phyloP scores from a whole-genome alignment of 2,888 invertebrate genomes.

The Octodonta nipae region DNA sequence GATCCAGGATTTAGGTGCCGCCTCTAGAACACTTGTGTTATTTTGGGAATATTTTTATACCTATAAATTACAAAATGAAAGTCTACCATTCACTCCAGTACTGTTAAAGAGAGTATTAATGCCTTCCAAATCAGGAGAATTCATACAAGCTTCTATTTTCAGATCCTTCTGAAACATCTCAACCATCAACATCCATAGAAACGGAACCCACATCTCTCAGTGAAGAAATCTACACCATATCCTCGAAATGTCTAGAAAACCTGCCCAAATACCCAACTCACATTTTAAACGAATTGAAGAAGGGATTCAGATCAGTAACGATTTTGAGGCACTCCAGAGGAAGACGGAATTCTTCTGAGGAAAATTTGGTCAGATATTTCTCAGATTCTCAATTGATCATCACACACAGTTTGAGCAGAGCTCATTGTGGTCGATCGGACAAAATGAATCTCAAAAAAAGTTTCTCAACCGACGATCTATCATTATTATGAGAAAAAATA shows the following conservation, averaged over 20 bases:
- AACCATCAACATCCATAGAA: neutral
- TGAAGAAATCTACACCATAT: conserved; percentile 5
- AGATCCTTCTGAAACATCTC: neutral
- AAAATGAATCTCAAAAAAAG: conserved; percentile 13
- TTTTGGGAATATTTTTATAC: no score
- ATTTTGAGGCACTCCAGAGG: conserved; percentile 9
- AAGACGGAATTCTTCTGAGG: conserved; percentile 11
- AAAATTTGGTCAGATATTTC: conserved; percentile 15
- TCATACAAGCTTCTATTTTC: neutral
- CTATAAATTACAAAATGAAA: no score
- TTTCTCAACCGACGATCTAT: conserved; percentile 17
- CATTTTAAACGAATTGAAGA: conserved; percentile 12
- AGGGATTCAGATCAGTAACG: conserved; percentile 13
- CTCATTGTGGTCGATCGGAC: conserved; percentile 4
- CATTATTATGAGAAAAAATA: conserved; percentile 7
- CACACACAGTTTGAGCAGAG: conserved; percentile 6
- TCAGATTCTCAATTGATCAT: conserved; percentile 19
- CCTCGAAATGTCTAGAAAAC: conserved; percentile 10
- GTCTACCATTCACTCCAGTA: no score
- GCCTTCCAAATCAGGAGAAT: no score
- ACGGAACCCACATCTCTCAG: no score
- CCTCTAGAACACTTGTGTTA: no score
- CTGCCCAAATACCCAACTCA: conserved; percentile 11
- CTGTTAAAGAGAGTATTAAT: no score
- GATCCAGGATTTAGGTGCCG: no score